phyloP scores from a whole-genome alignment of 2,113 vertebrate species.

The Sphaerodactylus townsendi region DNA sequence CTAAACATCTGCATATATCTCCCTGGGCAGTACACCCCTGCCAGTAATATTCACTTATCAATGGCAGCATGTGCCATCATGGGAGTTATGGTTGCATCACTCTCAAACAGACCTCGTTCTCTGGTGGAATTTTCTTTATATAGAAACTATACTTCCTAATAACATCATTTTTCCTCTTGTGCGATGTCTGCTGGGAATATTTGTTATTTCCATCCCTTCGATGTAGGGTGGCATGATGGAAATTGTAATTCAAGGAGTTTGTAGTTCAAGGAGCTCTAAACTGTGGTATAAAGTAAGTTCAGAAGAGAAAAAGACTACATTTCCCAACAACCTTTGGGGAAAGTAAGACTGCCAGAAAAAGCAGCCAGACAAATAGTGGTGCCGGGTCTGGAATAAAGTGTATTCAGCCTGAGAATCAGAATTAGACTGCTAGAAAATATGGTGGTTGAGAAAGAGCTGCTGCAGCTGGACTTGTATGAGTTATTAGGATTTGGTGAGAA shows the following conservation, averaged over 20 bases:
- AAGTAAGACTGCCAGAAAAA: too few relatives aligned
- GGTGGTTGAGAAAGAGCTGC: conserved; percentile 78
- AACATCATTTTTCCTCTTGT: fast-evolving
- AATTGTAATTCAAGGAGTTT: too few relatives aligned
- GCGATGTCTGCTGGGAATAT: fast-evolving
- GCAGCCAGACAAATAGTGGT: neutral
- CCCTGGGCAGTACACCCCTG: too few relatives aligned
- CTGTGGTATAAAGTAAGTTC: fast-evolving
- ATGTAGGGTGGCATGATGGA: conserved; percentile 11
- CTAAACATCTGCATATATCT: too few relatives aligned
- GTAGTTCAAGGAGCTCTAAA: fast-evolving
- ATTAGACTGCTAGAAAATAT: conserved; percentile 40
- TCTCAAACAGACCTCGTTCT: fast-evolving
- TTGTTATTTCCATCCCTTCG: fast-evolving
- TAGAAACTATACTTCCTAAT: conserved; percentile 52
- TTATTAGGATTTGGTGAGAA: conserved; percentile 82
- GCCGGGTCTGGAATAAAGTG: fast-evolving
- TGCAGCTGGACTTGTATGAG: conserved; percentile 89
- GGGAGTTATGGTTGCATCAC: conserved; percentile 65
- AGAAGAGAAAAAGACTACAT: neutral
- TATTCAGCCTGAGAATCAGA: conserved; percentile 26
- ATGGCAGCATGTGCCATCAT: neutral
- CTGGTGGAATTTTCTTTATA: fast-evolving
- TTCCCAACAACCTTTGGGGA: neutral
- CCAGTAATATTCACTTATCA: neutral